Evolutionary conservation across 2,113 vertebrate species (phyloP), one percentile per base, ranked within the genome.

Genomic region (Abramis brama): DNA sequence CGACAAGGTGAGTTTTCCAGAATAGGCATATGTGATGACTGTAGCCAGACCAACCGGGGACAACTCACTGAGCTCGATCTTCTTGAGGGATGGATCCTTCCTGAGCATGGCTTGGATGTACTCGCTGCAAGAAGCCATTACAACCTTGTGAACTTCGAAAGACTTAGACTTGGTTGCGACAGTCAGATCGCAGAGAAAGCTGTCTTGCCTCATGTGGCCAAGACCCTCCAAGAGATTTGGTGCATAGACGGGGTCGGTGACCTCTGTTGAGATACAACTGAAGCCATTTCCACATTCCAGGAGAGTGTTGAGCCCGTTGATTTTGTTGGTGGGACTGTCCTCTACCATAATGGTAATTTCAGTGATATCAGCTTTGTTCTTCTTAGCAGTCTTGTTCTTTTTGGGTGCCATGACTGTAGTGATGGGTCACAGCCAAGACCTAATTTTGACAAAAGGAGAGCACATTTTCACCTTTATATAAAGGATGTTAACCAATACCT

Each of bases 111-210:
- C 97, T 86, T 96, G 94, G 75, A 99, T 97, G 91, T 98, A 97
- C 70, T 97, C 96, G 70, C 98, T 99, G 92, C 97, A 97, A 23
- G 98, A 99, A 86, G 97, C 97, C 97, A 99, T 98, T 88, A 99
- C 96, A 30, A 98, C 96, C 88, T 96, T 99, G 91, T 99, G 98
- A 86, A 98, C 97, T 10, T 94, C 96, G 84, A 99, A 99, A 10
- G 97, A 97, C 91, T 99, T 99, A 74, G 97, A 97, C 96, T 99
- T 99, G 92, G 97, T 99, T 85, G 96, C 88, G 57, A 99, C 96
- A 8, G 96, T 97, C 86, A 99, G 93, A 90, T 99, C 98, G 84
- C 98, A 99, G 68, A 99, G 96, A 89, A 99, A 99, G 90, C 92
- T 96, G 23, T 99, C 97, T 77, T 97, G 96, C 60, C 97, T 95